Base-by-base conservation (phyloP, 2,888 invertebrate genomes). In the Tenodera sinensis region DNA sequence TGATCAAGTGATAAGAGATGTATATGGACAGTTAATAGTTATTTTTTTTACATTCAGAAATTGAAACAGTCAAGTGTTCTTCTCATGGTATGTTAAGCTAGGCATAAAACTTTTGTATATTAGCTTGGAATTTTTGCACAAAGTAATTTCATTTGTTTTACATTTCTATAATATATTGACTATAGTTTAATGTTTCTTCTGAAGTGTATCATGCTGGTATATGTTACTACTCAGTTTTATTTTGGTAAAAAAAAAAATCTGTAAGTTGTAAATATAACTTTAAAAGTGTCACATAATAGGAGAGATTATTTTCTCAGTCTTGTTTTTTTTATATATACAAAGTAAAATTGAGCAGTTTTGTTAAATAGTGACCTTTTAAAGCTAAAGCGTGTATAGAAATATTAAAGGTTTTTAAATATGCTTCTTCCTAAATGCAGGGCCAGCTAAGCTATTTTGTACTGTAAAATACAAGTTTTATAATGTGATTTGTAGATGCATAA, bases 371-470 rank as follows among this genome's bases (percentile, higher is more conserved):
- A 88, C 54, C 54, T 88, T 88, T 88, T 88, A 88, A 87, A 34
- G 87, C 83, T 87, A 87, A 83, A 84, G 83, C 71, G 83, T 88
- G 28, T 87, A 84, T 87, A 87, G 87, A 84, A 54, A 89, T 87
- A 84, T 47, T 83, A 85, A 88, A 89, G 28, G 42, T 83, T 88
- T 89, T 89, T 88, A 87, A 83, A 88, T 89, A 88, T 90, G 90
- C 90, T 90, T 90, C 90, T 90, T 89, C 89, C 90, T 89, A 85
- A 88, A 88, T 88, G 88, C 89, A 90, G 89, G 89, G 88, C 90
- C 89, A 89, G 90, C 89, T 89, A 89, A 89, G 89, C 89, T 90
- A 89, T 89, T 90, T 90, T 90, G 89, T 90, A 90, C 89, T 90
- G 88, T 90, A 89, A 84, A 88, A 85, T 89, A 89, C 83, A 86